These are phyloP conservation scores for Byasa hedistus DNA, from an alignment of 2,888 invertebrate species.

Conservation along the genomic window DNA sequence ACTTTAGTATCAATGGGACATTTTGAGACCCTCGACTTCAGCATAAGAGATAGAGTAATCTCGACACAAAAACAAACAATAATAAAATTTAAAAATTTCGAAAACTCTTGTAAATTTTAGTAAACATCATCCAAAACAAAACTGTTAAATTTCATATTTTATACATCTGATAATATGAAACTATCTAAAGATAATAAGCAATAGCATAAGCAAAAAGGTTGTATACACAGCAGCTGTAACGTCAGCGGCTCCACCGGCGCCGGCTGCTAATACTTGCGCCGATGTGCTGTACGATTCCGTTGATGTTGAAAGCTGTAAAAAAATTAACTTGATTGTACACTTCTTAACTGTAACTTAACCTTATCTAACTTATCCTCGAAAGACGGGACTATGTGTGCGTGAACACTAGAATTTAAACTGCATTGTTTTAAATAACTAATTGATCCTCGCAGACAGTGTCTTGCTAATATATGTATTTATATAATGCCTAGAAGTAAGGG, in stretches of 20 bases:
- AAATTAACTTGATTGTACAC: not conserved
- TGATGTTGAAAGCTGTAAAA: slow-evolving; percentile 10
- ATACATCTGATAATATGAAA: not conserved
- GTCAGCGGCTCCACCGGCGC: slow-evolving; percentile 1
- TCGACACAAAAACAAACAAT: too few species aligned
- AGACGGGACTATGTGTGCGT: too few species aligned
- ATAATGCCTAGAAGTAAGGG: too few species aligned
- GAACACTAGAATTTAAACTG: too few species aligned
- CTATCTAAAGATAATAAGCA: not conserved
- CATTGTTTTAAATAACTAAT: too few species aligned
- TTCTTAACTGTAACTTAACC: not conserved
- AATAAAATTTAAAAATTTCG: not conserved
- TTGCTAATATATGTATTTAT: too few species aligned
- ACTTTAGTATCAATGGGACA: too few species aligned
- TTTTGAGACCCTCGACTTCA: too few species aligned
- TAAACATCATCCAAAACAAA: not conserved
- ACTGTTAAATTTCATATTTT: not conserved
- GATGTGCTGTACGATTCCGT: slow-evolving; percentile 15
- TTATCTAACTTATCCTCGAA: not conserved
- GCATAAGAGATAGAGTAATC: too few species aligned
- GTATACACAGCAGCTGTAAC: not conserved
- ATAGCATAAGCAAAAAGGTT: not conserved
- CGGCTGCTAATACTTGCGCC: slow-evolving; percentile 4
- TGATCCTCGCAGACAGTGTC: too few species aligned
- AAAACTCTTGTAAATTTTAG: not conserved